Conservation (phyloP, 2,797 vertebrate genomes). For the Anguilla anguilla region DNA sequence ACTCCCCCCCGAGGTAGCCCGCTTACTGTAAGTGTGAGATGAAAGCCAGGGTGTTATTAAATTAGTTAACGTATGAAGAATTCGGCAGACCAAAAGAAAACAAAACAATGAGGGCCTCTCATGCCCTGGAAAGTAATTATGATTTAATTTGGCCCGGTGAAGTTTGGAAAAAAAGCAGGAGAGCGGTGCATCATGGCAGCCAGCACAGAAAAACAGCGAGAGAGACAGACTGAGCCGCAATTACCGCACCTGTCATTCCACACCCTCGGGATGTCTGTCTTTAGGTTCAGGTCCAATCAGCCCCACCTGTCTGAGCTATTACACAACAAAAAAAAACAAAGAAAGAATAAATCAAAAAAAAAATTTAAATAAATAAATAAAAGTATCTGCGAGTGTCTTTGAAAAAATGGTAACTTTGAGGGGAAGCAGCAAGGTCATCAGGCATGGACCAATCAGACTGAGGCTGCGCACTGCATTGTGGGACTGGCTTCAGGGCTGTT, state of each 20-base stretch:
- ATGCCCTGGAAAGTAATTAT: not conserved
- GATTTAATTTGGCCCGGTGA: conserved; percentile 36
- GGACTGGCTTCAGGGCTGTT: not conserved
- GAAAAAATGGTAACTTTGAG: conserved; percentile 2
- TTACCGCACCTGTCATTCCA: conserved; percentile 36
- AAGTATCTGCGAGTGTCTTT: conserved; percentile 6
- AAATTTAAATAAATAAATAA: too few species aligned
- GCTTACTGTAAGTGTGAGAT: not conserved
- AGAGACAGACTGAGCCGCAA: conserved; percentile 21
- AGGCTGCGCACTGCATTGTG: not conserved
- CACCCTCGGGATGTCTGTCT: not conserved
- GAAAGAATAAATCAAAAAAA: too few species aligned
- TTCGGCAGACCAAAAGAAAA: not conserved
- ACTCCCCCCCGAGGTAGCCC: not conserved
- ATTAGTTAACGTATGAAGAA: not conserved
- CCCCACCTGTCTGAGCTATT: conserved; percentile 25
- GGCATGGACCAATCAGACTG: conserved; percentile 9
- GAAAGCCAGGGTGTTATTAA: not conserved
- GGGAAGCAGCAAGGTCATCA: conserved; percentile 28
- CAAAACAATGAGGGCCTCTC: not conserved
- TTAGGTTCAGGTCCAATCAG: not conserved
- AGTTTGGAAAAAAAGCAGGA: conserved; percentile 38
- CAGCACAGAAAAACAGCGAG: not conserved
- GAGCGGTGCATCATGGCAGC: not conserved
- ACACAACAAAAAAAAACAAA: not conserved